A percentile compares a stretch with the other conserved stretches of the same genome.
These are phyloP conservation scores for Heliconius eleuchia DNA, from an alignment of 1,140 invertebrate genomes.

Conservation along the genomic window DNA sequence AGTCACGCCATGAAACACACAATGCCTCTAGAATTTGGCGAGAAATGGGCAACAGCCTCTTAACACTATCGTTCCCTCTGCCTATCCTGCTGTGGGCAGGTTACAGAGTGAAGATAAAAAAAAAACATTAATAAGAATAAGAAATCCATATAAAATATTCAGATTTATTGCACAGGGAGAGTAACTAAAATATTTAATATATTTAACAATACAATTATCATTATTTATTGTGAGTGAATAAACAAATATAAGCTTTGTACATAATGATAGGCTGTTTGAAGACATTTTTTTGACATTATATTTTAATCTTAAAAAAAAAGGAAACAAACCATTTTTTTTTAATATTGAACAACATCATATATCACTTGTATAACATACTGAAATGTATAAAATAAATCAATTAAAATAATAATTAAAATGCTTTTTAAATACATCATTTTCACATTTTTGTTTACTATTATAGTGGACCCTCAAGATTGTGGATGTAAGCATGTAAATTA, in stretches of 20 bases:
- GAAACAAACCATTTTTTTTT: neutral
- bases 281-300: neutral
- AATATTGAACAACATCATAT: neutral
- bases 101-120: conserved; percentile 13
- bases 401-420: neutral
- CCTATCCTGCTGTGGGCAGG: too few relatives aligned
- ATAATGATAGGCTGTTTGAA: conserved; percentile 8
- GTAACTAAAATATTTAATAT: conserved; percentile 52
- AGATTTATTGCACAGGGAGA: conserved; percentile 70
- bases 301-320: neutral
- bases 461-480: neutral
- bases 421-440: neutral
- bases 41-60: too few relatives aligned
- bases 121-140: conserved; percentile 45
- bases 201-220: conserved; percentile 44
- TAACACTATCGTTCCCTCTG: too few relatives aligned
- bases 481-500: neutral
- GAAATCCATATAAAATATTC: conserved; percentile 51
- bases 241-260: conserved; percentile 26
- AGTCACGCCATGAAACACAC: too few relatives aligned
- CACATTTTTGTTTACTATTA: neutral
- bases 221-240: conserved; percentile 13
- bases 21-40: too few relatives aligned
- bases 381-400: neutral
- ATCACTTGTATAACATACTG: neutral